Conservation (phyloP, 2,113 vertebrate species). For the Pipra filicauda region DNA sequence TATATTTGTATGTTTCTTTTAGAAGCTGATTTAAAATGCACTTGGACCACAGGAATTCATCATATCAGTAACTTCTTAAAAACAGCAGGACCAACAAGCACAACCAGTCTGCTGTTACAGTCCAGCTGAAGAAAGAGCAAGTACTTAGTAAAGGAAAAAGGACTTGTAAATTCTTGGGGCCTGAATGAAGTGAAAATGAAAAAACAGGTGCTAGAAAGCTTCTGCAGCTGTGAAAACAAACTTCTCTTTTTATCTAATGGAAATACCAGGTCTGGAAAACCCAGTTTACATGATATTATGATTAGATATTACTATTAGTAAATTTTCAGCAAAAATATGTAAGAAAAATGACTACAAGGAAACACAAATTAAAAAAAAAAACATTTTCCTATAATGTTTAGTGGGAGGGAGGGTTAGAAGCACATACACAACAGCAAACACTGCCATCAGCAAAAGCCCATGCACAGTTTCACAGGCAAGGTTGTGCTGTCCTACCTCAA, state of each 20-base stretch:
- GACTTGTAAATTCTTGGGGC: not conserved
- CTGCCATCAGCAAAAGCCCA: not conserved
- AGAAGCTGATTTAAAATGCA: not conserved
- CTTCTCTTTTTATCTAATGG: not conserved
- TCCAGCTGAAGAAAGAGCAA: not conserved
- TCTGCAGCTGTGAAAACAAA: not conserved
- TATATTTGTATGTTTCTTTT: not conserved
- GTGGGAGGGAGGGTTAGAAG: accelerated
- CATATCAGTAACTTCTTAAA: not conserved
- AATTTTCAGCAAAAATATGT: not conserved
- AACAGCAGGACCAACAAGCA: not conserved
- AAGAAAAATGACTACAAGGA: not conserved
- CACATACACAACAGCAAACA: not conserved
- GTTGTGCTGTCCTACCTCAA: conserved; percentile 80
- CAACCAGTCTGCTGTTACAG: not conserved
- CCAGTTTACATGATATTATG: not conserved
- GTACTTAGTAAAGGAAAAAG: not conserved
- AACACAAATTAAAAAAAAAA: not conserved
- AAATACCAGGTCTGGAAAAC: not conserved
- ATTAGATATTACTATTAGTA: not conserved
- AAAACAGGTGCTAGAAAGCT: not conserved
- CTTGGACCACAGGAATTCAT: not conserved
- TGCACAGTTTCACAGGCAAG: not conserved
- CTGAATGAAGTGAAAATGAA: not conserved
- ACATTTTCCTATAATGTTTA: not conserved